A percentile compares a stretch with the other conserved stretches of the same genome.
Evolutionary conservation across 2,113 vertebrate genomes (phyloP).

Genomic region (Hassar affinis): DNA sequence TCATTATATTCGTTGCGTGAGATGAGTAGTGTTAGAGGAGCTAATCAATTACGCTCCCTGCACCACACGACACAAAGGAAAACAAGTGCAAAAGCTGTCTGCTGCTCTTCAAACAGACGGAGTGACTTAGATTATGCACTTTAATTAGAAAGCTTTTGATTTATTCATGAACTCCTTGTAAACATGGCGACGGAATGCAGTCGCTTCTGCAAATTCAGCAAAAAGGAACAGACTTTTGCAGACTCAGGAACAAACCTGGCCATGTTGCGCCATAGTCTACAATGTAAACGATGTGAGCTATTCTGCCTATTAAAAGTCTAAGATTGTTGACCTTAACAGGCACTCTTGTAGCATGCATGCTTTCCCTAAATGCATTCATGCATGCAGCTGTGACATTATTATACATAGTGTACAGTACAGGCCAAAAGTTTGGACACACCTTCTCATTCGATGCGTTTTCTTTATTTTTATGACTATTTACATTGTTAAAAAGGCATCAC

Average conservation of each 20-base stretch:
- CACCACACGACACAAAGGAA: slow-evolving; percentile 25
- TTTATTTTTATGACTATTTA: too few species aligned
- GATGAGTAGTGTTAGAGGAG: slow-evolving; percentile 49
- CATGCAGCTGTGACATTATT: not conserved
- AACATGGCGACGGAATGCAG: slow-evolving; percentile 19
- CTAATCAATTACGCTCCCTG: slow-evolving; percentile 44
- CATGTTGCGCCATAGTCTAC: not conserved
- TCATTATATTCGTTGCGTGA: slow-evolving; percentile 59
- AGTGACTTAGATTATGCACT: slow-evolving; percentile 22
- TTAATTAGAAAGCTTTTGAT: slow-evolving; percentile 35
- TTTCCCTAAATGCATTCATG: not conserved
- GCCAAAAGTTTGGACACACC: too few species aligned
- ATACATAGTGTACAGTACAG: too few species aligned
- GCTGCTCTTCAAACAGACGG: slow-evolving; percentile 29
- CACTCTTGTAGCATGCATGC: not conserved
- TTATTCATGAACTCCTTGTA: slow-evolving; percentile 47
- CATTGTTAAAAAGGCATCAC: too few species aligned
- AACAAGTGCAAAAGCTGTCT: slow-evolving; percentile 23
- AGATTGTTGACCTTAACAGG: not conserved
- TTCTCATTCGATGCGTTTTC: too few species aligned
- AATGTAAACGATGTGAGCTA: not conserved
- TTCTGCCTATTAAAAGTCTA: not conserved
- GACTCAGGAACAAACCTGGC: not conserved
- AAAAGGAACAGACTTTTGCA: slow-evolving; percentile 11
- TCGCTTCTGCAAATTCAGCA: slow-evolving; percentile 37